phyloP scores from a whole-genome alignment of 2,888 invertebrate genomes.

The Leptopterna dolabrata region DNA sequence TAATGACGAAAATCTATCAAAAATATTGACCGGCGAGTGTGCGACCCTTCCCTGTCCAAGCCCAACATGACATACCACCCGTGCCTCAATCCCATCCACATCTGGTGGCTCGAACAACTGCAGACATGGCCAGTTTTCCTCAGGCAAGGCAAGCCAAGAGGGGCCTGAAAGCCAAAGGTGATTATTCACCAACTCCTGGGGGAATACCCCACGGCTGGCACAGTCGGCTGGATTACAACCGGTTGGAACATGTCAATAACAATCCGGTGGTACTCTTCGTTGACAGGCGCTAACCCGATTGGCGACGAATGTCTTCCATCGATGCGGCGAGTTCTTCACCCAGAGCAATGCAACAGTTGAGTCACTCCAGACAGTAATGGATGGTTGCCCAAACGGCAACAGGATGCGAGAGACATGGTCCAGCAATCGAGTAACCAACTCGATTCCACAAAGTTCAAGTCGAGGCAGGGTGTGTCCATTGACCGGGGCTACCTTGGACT shows the following conservation, averaged over 20 bases:
- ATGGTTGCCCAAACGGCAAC: too few species aligned
- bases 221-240: slow-evolving; percentile 35
- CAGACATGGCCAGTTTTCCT: neutral
- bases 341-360: slow-evolving; percentile 19
- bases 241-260: slow-evolving; percentile 8
- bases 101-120: neutral
- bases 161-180: neutral
- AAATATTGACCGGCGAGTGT: neutral
- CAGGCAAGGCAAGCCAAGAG: neutral
- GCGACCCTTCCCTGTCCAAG: too few species aligned
- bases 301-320: slow-evolving; percentile 43
- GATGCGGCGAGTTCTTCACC: neutral
- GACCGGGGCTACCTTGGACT: slow-evolving; percentile 57
- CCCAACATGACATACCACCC: neutral
- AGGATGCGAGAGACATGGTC: neutral
- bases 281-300: slow-evolving; percentile 24
- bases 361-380: neutral
- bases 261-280: neutral
- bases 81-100: neutral
- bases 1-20: neutral
- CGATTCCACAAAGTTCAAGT: slow-evolving; percentile 56
- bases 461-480: slow-evolving; percentile 55
- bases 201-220: slow-evolving; percentile 18
- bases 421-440: slow-evolving; percentile 39
- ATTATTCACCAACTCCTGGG: neutral